phyloP scores from a whole-genome alignment of 2,888 invertebrate genomes.

The Encarsia formosa region DNA sequence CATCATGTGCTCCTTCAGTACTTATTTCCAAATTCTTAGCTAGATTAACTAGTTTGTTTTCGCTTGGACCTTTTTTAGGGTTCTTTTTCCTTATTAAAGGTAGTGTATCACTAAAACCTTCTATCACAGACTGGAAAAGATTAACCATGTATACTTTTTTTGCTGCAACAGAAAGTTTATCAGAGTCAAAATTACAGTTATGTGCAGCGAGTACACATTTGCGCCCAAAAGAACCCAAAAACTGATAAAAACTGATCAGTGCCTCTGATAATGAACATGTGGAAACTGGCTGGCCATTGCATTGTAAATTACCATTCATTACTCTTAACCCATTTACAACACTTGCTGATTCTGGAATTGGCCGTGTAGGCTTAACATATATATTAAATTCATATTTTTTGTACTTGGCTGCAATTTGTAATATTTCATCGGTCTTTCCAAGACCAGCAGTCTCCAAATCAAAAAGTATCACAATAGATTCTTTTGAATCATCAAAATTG shows the following conservation, averaged over 20 bases:
- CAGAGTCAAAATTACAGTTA: constrained; percentile 19
- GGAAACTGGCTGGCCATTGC: constrained; percentile 7
- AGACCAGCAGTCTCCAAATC: constrained; percentile 7
- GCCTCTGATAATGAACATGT: constrained; percentile 7
- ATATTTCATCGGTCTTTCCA: constrained; percentile 9
- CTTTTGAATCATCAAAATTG: neutral
- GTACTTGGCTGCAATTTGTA: constrained; percentile 20
- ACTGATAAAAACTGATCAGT: constrained; percentile 16
- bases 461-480: neutral
- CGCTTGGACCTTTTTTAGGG: neutral
- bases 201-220: constrained; percentile 18
- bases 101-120: constrained; percentile 17
- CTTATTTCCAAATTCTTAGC: neutral
- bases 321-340: neutral
- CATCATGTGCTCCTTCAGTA: constrained; percentile 3
- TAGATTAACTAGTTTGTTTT: constrained; percentile 3
- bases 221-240: constrained; percentile 10
- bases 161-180: constrained; percentile 9
- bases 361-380: constrained; percentile 10
- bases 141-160: constrained; percentile 10
- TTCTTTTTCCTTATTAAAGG: constrained; percentile 4
- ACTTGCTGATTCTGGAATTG: constrained; percentile 4
- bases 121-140: constrained; percentile 9
- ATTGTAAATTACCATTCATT: neutral
- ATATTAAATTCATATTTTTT: constrained; percentile 7